Evolutionary conservation across 2,113 vertebrate species (phyloP).

Genomic region (Mus musculus): GRCm39 chr2:27937501-27938000

Average conservation of each 20-base stretch:
- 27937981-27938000: not conserved
- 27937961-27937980: not conserved
- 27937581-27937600: not conserved
- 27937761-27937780: not conserved
- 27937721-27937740: not conserved
- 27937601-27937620: not conserved
- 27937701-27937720: not conserved
- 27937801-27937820: not conserved
- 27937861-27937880: not conserved
- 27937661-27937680: too few relatives aligned
- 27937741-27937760: not conserved
- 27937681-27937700: not conserved
- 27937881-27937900: not conserved
- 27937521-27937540: not conserved
- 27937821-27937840: not conserved
- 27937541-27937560: not conserved
- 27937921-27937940: too few relatives aligned
- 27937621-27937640: not conserved
- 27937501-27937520: not conserved
- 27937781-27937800: not conserved
- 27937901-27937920: not conserved
- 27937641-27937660: not conserved
- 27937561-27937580: not conserved
- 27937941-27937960: not conserved
- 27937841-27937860: not conserved